Evolutionary conservation across 2,888 invertebrate species (phyloP), one percentile per base, ranked within the genome.

Genomic region (Eurytoma adleriae): DNA sequence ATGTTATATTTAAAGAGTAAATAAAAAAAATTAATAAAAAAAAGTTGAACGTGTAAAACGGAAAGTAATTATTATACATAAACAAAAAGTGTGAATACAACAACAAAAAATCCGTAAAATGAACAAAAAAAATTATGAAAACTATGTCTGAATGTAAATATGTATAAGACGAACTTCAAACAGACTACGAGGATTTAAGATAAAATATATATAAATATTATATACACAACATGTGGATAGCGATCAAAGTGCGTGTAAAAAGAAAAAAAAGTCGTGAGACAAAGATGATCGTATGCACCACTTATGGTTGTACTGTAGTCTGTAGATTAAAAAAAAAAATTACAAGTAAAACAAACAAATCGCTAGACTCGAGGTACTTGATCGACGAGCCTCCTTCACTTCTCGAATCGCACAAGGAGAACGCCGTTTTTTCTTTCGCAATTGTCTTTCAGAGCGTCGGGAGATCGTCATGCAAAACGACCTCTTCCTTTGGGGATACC

Each of bases 71-170:
- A 62, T 69, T 61, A 64, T 76, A 24, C 30, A 78, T 62, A 50
- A 40, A 40, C 40, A 40, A 40, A 30, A 40, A 40, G 40, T 40
- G 40, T 59, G 57, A 69, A 40, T 30, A 30, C 3, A 27, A 30
- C 14, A 1, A 14, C n/a, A 54, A 24, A 24, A 24, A 24, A 24
- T 24, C 24, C 24, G 24, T 2, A 61, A 76, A 1, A 69, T 69
- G 62, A 56, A 69, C 52, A 56, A 14, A 64, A 40, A 69, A 50
- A 40, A 40, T 24, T 30, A 40, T 40, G 40, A 18, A 64, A 79
- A 79, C 7, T 56, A 24, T 74, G 40, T 78, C 67, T 61, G 59
- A 78, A 7, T 78, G 72, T 78, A 78, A 59, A 67, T 67, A 78
- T 67, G 54, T 67, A 67, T 61, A 78, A 72, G 57, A 69, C 10